A percentile compares a stretch with the other conserved stretches of the same genome.
These are phyloP conservation scores for Lepidurus packardi DNA, from an alignment of 1,140 invertebrate species.

Conservation along the genomic window DNA sequence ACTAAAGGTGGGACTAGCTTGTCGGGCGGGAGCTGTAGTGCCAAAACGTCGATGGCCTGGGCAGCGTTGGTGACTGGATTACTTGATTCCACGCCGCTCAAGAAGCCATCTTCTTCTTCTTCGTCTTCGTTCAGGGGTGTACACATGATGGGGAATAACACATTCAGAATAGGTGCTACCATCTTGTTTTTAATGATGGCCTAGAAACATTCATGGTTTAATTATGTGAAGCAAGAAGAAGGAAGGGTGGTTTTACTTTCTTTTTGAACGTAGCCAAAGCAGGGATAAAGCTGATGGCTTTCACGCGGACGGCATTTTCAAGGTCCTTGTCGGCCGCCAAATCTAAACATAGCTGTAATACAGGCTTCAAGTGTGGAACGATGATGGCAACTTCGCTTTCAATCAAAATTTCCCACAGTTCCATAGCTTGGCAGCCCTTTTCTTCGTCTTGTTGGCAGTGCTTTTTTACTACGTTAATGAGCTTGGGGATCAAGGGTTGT, in stretches of 20 bases:
- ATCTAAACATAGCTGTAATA: slow-evolving; percentile 61
- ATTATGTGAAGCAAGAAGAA: background rate
- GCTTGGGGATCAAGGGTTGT: slow-evolving; percentile 55
- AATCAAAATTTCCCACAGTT: slow-evolving; percentile 64
- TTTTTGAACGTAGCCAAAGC: slow-evolving; percentile 61
- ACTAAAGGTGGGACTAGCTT: slow-evolving; percentile 66
- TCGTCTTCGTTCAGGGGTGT: slow-evolving; percentile 51
- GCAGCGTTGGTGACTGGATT: slow-evolving; percentile 59
- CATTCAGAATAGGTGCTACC: slow-evolving; percentile 61
- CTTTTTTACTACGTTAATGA: slow-evolving; percentile 54
- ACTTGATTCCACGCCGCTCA: slow-evolving; percentile 44
- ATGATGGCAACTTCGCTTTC: slow-evolving; percentile 60
- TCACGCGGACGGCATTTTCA: slow-evolving; percentile 56
- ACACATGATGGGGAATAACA: slow-evolving; percentile 63
- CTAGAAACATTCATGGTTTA: slow-evolving; percentile 42
- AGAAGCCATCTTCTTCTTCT: slow-evolving; percentile 44
- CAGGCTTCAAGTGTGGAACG: slow-evolving; percentile 56
- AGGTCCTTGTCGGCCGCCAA: slow-evolving; percentile 53
- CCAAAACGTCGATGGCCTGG: slow-evolving; percentile 68
- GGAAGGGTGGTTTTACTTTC: slow-evolving; percentile 48
- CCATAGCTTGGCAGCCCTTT: slow-evolving; percentile 58
- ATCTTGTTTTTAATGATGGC: slow-evolving; percentile 66
- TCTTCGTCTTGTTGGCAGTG: slow-evolving; percentile 53
- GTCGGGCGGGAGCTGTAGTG: slow-evolving; percentile 68
- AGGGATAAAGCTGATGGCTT: slow-evolving; percentile 60